Conservation (phyloP, 2,888 invertebrate genomes). For the Ectropis crepuscularia region DNA sequence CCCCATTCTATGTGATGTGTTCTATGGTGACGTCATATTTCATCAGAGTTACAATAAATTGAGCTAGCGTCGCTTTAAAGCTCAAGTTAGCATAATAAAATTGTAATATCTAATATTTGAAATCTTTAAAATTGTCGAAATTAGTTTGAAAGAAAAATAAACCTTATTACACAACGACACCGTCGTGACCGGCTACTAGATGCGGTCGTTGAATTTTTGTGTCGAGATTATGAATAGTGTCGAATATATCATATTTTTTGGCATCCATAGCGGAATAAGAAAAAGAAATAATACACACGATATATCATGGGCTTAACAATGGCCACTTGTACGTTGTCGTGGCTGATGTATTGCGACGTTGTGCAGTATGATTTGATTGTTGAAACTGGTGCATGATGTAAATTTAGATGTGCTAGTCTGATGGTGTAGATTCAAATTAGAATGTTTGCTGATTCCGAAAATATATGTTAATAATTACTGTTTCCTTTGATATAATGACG, state of each 20-base stretch:
- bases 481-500: too few species aligned
- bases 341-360: constrained; percentile 35
- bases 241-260: constrained; percentile 44
- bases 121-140: background rate
- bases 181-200: constrained; percentile 13
- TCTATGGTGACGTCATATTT: too few species aligned
- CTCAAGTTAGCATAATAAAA: too few species aligned
- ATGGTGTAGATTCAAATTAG: too few species aligned
- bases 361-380: constrained; percentile 12
- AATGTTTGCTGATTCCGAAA: too few species aligned
- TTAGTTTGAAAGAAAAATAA: background rate
- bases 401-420: too few species aligned
- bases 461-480: too few species aligned
- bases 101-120: too few species aligned
- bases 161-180: background rate
- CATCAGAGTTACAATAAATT: too few species aligned
- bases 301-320: constrained; percentile 45
- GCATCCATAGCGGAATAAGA: constrained; percentile 39
- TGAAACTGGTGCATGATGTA: background rate
- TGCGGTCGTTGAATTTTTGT: constrained; percentile 37
- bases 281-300: constrained; percentile 37
- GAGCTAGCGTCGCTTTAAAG: too few species aligned
- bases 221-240: constrained; percentile 43
- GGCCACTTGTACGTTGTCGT: constrained; percentile 35
- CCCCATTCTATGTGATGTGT: too few species aligned